These are phyloP conservation scores for Eospalax fontanierii DNA, from an alignment of 2,797 vertebrate genomes.

Conservation along the genomic window DNA sequence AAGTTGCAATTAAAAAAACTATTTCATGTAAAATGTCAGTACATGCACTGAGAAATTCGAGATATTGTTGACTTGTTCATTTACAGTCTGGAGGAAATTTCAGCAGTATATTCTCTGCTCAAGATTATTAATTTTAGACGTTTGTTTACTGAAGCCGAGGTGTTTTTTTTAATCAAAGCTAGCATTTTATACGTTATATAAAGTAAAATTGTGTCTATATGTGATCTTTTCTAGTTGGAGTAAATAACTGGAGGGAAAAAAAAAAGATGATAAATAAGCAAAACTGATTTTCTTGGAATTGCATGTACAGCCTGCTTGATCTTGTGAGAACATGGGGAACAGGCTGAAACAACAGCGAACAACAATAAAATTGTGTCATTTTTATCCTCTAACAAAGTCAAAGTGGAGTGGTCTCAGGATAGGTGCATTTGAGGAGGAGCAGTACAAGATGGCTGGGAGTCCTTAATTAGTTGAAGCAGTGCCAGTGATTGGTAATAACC, in stretches of 20 bases:
- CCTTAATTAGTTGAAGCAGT: slow-evolving; percentile 72
- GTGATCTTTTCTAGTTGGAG: slow-evolving; percentile 42
- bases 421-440: slow-evolving; percentile 67
- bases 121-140: slow-evolving; percentile 13
- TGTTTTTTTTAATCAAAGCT: neutral
- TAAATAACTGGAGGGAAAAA: slow-evolving; percentile 10
- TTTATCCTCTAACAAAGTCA: slow-evolving; percentile 83
- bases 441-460: slow-evolving; percentile 43
- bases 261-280: slow-evolving; percentile 51
- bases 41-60: too few relatives aligned
- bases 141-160: neutral
- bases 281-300: slow-evolving; percentile 77
- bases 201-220: neutral
- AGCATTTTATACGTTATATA: slow-evolving; percentile 51
- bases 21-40: slow-evolving; percentile 17
- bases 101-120: neutral
- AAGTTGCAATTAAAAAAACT: neutral
- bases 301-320: slow-evolving; percentile 86
- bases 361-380: slow-evolving; percentile 48
- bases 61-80: neutral
- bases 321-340: slow-evolving; percentile 82
- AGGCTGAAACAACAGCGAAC: slow-evolving; percentile 85
- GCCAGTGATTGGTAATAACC: slow-evolving; percentile 88
- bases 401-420: slow-evolving; percentile 86
- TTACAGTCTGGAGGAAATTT: neutral